phyloP scores from a whole-genome alignment of 2,113 vertebrate genomes.

The Numida meleagris region DNA sequence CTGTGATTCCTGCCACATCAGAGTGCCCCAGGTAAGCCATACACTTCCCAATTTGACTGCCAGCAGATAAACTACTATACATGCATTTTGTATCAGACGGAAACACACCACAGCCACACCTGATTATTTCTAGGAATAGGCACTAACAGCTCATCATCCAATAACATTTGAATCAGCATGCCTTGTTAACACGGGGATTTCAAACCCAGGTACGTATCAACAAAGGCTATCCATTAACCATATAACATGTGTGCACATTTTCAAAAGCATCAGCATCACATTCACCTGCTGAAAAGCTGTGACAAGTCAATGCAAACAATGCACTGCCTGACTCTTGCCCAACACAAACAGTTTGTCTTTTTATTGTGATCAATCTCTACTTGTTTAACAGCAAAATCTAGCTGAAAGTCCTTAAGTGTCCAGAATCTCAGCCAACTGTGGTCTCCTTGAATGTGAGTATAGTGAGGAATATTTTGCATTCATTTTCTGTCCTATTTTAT shows the following conservation, averaged over 20 bases:
- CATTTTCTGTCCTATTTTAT: conserved; percentile 46
- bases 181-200: neutral
- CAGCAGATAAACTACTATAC: neutral
- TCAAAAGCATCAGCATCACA: neutral
- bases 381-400: neutral
- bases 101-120: neutral
- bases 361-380: neutral
- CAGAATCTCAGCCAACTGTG: neutral
- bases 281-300: neutral
- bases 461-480: conserved; percentile 25
- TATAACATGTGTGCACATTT: neutral
- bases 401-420: neutral
- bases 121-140: neutral
- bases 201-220: neutral
- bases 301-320: neutral
- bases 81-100: neutral
- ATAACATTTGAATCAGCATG: neutral
- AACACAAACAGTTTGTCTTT: neutral
- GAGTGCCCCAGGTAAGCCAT: neutral
- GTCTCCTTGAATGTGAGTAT: conserved; percentile 3
- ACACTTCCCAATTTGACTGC: neutral
- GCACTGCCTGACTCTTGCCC: neutral
- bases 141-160: neutral
- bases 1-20: neutral
- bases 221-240: neutral